Percentiles rank a stretch among this genome's conserved stretches.
Evolutionary conservation across 2,113 vertebrate species (phyloP).

Genomic region (Eonycteris spelaea): DNA sequence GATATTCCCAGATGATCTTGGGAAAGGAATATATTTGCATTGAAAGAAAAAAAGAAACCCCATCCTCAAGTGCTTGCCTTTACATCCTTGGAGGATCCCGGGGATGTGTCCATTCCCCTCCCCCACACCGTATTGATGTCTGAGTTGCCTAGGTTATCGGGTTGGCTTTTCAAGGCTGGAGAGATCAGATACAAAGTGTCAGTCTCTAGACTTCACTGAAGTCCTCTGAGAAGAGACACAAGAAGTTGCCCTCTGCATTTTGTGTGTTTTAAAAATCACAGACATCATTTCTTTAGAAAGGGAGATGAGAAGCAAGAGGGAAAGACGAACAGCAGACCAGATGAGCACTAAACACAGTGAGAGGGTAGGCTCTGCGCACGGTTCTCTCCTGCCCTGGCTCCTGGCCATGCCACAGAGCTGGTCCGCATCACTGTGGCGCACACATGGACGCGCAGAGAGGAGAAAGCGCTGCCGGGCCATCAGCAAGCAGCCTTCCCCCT

Average conservation of each 20-base stretch:
- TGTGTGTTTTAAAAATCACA: background rate
- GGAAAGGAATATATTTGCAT: background rate
- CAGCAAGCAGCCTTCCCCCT: background rate
- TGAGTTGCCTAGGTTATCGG: background rate
- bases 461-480: background rate
- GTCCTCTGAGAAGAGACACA: background rate
- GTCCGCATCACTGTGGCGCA: background rate
- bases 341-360: background rate
- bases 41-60: background rate
- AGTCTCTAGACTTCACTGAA: background rate
- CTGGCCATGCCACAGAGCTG: background rate
- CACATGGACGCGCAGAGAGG: background rate
- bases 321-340: background rate
- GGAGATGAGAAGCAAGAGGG: background rate
- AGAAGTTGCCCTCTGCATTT: background rate
- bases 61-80: background rate
- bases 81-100: background rate
- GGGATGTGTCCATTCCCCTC: background rate
- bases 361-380: fast-evolving
- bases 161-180: background rate
- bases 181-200: background rate
- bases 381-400: background rate
- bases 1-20: background rate
- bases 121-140: fast-evolving
- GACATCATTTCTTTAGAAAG: background rate